Conservation (phyloP, 2,797 vertebrate genomes). For the Bothrops alternatus region DNA sequence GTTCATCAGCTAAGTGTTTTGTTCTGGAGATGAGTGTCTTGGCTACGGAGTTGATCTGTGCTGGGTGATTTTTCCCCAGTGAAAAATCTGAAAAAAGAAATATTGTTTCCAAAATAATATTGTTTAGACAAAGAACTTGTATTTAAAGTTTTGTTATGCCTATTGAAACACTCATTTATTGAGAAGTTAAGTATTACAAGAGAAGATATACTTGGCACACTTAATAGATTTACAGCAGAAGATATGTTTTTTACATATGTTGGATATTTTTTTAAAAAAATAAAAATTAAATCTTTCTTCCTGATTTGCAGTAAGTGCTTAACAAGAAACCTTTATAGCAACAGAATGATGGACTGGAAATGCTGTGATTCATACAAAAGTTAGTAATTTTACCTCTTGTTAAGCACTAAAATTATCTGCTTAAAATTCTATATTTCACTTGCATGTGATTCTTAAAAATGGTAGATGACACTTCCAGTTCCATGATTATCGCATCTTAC, state of each 20-base stretch:
- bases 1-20: too few species aligned
- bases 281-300: background rate
- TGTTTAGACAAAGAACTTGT: background rate
- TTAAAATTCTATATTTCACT: slow-evolving; percentile 57
- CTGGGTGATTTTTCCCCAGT: background rate
- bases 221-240: slow-evolving; percentile 23
- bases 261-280: slow-evolving; percentile 29
- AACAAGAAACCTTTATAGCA: slow-evolving; percentile 3
- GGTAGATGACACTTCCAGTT: slow-evolving; percentile 48
- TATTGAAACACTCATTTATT: slow-evolving; percentile 10
- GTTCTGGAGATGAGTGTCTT: too few species aligned
- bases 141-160: slow-evolving; percentile 15
- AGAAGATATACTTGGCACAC: slow-evolving; percentile 29
- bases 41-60: too few species aligned
- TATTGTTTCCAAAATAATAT: slow-evolving; percentile 5
- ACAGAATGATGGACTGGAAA: slow-evolving; percentile 7
- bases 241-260: slow-evolving; percentile 20
- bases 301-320: slow-evolving; percentile 8
- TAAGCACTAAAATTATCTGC: slow-evolving; percentile 56
- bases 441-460: slow-evolving; percentile 53
- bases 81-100: slow-evolving; percentile 13
- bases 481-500: slow-evolving; percentile 47
- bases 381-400: slow-evolving; percentile 48
- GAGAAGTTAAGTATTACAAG: background rate
- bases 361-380: slow-evolving; percentile 50